Evolutionary conservation across 2,888 invertebrate species (phyloP).

Genomic region (Rhagophthalmus giganteus): DNA sequence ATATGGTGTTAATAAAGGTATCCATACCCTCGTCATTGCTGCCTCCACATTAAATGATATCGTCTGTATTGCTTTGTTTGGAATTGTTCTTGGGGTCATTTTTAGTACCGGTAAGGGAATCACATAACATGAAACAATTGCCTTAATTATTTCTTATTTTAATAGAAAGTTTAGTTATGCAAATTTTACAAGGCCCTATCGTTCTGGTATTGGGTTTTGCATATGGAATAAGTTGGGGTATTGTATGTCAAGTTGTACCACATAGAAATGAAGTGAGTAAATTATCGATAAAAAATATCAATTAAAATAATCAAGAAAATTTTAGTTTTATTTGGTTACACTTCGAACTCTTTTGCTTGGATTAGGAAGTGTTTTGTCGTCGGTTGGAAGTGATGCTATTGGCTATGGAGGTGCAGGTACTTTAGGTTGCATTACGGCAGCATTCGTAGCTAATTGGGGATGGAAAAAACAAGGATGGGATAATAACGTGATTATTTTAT

Average conservation of each 20-base stretch:
- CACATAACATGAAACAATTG: neutral
- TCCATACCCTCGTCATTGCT: conserved; percentile 73
- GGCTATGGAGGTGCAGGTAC: conserved; percentile 67
- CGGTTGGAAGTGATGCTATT: conserved; percentile 64
- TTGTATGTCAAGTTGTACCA: conserved; percentile 66
- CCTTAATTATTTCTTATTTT: conserved; percentile 15
- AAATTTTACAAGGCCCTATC: conserved; percentile 61
- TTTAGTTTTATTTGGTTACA: conserved; percentile 54
- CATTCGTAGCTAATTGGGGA: conserved; percentile 61
- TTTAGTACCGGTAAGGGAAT: conserved; percentile 61
- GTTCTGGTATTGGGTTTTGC: conserved; percentile 65
- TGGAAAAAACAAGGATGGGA: conserved; percentile 56
- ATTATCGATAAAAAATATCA: too few species aligned
- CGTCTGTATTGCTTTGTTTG: conserved; percentile 73
- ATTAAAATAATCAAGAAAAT: too few species aligned
- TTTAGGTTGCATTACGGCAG: conserved; percentile 60
- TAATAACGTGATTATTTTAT: conserved; percentile 36
- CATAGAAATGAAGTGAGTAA: conserved; percentile 54
- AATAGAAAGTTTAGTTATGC: conserved; percentile 56
- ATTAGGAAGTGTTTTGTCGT: conserved; percentile 65
- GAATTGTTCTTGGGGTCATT: conserved; percentile 66
- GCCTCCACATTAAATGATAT: conserved; percentile 76
- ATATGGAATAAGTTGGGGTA: conserved; percentile 64
- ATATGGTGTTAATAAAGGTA: conserved; percentile 71
- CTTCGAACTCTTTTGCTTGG: conserved; percentile 61